These are phyloP conservation scores for Xiphophorus birchmanni DNA, from an alignment of 2,797 vertebrate genomes.

Conservation along the genomic window DNA sequence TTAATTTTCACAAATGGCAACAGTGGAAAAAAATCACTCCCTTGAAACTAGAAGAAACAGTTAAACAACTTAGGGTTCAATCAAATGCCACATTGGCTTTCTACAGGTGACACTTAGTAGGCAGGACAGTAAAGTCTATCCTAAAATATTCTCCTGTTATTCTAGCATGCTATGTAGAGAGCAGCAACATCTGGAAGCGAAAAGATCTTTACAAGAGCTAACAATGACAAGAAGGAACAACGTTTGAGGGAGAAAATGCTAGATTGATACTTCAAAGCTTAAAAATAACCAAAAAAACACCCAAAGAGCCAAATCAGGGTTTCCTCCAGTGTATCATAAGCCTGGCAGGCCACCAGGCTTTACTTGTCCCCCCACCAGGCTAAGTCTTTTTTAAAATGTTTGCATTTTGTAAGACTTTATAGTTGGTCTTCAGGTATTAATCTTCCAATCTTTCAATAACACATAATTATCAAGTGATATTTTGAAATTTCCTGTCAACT, in stretches of 20 bases:
- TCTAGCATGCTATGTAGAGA: background rate
- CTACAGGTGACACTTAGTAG: conserved; percentile 17
- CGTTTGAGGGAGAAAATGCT: conserved; percentile 45
- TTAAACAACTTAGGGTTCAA: background rate
- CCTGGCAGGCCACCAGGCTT: too few relatives aligned
- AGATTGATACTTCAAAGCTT: conserved; percentile 18
- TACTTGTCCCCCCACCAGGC: too few relatives aligned
- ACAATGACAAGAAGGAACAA: conserved; percentile 30
- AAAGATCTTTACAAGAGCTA: conserved; percentile 31
- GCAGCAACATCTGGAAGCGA: conserved; percentile 29
- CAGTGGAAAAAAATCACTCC: background rate
- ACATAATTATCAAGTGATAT: too few relatives aligned
- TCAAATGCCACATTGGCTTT: too few relatives aligned
- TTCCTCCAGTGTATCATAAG: too few relatives aligned
- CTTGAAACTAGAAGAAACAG: background rate
- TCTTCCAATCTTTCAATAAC: too few relatives aligned
- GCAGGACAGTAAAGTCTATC: conserved; percentile 19
- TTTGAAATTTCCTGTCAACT: too few relatives aligned
- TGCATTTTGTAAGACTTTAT: too few relatives aligned
- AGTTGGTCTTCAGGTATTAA: too few relatives aligned
- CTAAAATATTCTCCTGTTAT: conserved; percentile 23
- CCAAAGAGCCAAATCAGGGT: conserved; percentile 5
- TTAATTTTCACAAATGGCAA: background rate
- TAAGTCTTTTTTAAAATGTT: too few relatives aligned
- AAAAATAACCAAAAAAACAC: conserved; percentile 8